A percentile compares a stretch with the other conserved stretches of the same genome.
Evolutionary conservation across 1,140 invertebrate genomes (phyloP).

Genomic region (Bombyx mandarina): DNA sequence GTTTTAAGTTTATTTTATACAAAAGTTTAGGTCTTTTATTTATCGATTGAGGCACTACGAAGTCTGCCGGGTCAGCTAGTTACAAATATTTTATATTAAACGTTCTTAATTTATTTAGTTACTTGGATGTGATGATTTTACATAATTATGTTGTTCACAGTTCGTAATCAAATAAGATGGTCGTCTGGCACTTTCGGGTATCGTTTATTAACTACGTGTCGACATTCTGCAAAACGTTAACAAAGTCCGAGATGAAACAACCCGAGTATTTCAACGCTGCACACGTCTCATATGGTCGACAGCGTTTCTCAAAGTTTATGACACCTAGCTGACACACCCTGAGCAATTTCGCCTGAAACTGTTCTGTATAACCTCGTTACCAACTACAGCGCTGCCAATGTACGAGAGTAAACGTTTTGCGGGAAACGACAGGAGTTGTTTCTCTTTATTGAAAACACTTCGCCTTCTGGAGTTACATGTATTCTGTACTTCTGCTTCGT

Average conservation of each 20-base stretch:
- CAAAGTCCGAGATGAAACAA: slow-evolving; percentile 16
- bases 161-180: too few species aligned
- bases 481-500: too few species aligned
- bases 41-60: too few species aligned
- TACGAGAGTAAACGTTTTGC: slow-evolving; percentile 44
- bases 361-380: slow-evolving; percentile 55
- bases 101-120: too few species aligned
- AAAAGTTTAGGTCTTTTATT: too few species aligned
- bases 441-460: slow-evolving; percentile 44
- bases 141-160: too few species aligned
- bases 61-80: too few species aligned
- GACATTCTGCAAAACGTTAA: slow-evolving; percentile 1
- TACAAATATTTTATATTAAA: too few species aligned
- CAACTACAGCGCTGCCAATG: slow-evolving; percentile 26
- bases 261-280: slow-evolving; percentile 9
- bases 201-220: too few species aligned
- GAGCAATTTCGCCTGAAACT: slow-evolving; percentile 49
- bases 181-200: too few species aligned
- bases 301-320: slow-evolving; percentile 49
- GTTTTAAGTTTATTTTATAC: too few species aligned
- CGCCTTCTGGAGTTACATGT: background rate
- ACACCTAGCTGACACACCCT: slow-evolving; percentile 40
- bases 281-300: slow-evolving; percentile 34
- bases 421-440: slow-evolving; percentile 38
- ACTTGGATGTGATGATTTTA: too few species aligned